A percentile compares a stretch with the other conserved stretches of the same genome.
Evolutionary conservation across 2,797 vertebrate genomes (phyloP).

Genomic region (Pitangus sulphuratus): DNA sequence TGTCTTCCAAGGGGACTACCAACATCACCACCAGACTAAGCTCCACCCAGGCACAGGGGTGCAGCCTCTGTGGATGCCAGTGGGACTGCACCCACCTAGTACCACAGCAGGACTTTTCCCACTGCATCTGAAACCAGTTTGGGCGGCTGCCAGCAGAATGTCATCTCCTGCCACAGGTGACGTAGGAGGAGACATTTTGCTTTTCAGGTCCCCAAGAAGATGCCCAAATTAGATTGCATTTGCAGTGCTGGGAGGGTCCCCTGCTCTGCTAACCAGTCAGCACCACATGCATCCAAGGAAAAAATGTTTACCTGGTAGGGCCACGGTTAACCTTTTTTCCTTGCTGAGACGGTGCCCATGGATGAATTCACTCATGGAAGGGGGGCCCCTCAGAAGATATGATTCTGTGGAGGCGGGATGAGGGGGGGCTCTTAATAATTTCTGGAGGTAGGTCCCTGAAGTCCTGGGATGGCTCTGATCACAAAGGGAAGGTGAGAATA

Average conservation of each 20-base stretch:
- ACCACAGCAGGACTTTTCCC: background rate
- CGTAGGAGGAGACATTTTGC: conserved; percentile 32
- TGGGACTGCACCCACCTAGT: background rate
- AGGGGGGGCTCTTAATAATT: conserved; percentile 82
- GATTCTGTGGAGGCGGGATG: conserved; percentile 81
- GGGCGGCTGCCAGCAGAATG: background rate
- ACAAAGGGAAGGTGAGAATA: conserved; percentile 87
- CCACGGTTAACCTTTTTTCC: conserved; percentile 85
- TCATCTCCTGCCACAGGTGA: background rate
- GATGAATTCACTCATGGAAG: conserved; percentile 83
- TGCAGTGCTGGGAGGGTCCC: conserved; percentile 37
- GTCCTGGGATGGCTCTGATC: conserved; percentile 85
- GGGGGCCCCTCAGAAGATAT: conserved; percentile 82
- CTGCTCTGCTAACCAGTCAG: conserved; percentile 67
- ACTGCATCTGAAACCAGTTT: conserved; percentile 49
- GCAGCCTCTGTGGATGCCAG: background rate
- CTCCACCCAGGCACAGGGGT: background rate
- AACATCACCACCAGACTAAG: background rate
- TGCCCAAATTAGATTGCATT: conserved; percentile 55
- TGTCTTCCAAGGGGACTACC: background rate
- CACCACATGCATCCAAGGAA: conserved; percentile 83
- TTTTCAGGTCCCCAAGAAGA: conserved; percentile 4
- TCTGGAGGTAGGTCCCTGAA: conserved; percentile 83
- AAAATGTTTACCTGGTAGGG: conserved; percentile 84
- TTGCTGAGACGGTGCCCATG: conserved; percentile 83